Conservation (phyloP, 2,113 vertebrate species). For the Labrus mixtus region DNA sequence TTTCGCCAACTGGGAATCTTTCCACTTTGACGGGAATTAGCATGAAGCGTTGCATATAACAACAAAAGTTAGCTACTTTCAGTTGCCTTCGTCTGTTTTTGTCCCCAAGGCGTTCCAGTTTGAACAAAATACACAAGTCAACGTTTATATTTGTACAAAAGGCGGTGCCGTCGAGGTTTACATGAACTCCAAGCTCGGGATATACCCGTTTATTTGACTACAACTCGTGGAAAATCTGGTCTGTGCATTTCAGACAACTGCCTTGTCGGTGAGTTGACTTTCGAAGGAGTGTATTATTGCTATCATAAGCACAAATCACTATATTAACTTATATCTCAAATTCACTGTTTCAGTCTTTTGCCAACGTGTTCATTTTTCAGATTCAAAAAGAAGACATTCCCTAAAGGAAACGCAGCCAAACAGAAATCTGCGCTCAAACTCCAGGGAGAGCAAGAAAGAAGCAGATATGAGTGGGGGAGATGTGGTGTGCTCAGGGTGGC, state of each 20-base stretch:
- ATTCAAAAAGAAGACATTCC: conserved; percentile 61
- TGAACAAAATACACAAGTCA: conserved; percentile 58
- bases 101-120: conserved; percentile 27
- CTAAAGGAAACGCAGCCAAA: conserved; percentile 54
- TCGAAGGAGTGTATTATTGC: conserved; percentile 63
- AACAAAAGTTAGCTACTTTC: conserved; percentile 75
- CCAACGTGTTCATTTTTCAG: conserved; percentile 50
- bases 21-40: conserved; percentile 72
- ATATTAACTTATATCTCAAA: conserved; percentile 22
- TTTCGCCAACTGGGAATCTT: conserved; percentile 63
- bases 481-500: conserved; percentile 94
- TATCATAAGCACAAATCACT: conserved; percentile 8
- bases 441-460: conserved; percentile 53
- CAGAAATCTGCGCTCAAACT: conserved; percentile 46
- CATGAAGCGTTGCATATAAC: conserved; percentile 67
- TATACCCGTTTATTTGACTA: conserved; percentile 48
- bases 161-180: conserved; percentile 54
- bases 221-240: conserved; percentile 67
- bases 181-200: conserved; percentile 42
- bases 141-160: conserved; percentile 56
- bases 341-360: conserved; percentile 12
- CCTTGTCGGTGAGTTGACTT: conserved; percentile 67
- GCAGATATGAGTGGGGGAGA: conserved; percentile 93
- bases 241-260: conserved; percentile 61
- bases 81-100: conserved; percentile 57